Percentiles rank a stretch among this genome's conserved stretches.
These are phyloP conservation scores for Pteruthius melanotis DNA, from an alignment of 2,113 vertebrate genomes.

Conservation along the genomic window DNA sequence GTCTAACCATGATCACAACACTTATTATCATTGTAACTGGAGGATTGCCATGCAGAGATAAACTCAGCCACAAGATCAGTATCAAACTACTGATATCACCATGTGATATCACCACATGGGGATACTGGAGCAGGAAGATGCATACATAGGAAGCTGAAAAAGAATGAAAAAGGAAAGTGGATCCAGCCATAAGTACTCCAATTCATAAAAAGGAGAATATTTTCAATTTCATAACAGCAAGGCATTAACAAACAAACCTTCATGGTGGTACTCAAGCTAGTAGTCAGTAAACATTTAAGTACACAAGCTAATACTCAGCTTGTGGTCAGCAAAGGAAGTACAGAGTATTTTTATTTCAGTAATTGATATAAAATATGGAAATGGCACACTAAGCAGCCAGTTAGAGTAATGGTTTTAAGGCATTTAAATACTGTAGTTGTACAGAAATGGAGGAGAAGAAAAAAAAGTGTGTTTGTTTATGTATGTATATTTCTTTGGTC, in stretches of 20 bases:
- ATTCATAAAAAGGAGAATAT: background rate
- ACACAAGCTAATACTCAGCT: background rate
- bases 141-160: background rate
- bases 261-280: too few relatives aligned
- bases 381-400: background rate
- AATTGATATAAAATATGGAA: background rate
- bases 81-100: background rate
- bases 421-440: background rate
- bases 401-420: background rate
- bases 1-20: background rate
- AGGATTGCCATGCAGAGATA: background rate
- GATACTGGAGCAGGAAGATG: background rate
- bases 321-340: background rate
- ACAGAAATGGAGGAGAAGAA: background rate
- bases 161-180: background rate
- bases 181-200: background rate
- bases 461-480: background rate
- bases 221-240: background rate
- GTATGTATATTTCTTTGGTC: background rate
- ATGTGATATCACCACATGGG: fast-evolving
- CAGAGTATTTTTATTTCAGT: background rate
- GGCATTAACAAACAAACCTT: background rate
- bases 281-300: too few relatives aligned
- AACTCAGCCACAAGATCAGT: background rate
- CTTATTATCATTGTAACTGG: background rate